Percentiles rank a stretch among this genome's conserved stretches.
phyloP scores from a whole-genome alignment of 2,888 invertebrate species.

The Watsonalla cultraria region DNA sequence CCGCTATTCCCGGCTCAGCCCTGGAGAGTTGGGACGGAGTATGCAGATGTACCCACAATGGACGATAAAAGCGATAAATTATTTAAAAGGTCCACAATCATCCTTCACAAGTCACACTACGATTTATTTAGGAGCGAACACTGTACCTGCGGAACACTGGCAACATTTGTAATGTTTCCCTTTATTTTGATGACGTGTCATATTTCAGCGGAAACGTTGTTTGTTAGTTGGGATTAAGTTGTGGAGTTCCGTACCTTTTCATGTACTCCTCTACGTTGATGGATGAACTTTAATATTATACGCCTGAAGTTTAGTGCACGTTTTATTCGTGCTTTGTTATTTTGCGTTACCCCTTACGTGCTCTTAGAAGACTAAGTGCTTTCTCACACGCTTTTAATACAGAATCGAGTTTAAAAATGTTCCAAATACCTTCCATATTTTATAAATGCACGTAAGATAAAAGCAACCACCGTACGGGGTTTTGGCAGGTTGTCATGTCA shows the following conservation, averaged over 20 bases:
- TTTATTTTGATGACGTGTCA: background rate
- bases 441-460: too few species aligned
- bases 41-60: conserved; percentile 13
- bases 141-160: background rate
- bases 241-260: background rate
- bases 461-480: too few species aligned
- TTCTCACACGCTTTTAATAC: too few species aligned
- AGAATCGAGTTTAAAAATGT: too few species aligned
- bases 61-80: conserved; percentile 33
- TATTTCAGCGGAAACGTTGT: background rate
- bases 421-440: too few species aligned
- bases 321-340: background rate
- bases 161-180: background rate
- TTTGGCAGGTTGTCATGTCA: too few species aligned
- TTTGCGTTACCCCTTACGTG: background rate
- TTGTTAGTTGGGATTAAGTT: background rate
- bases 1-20: background rate
- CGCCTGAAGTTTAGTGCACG: background rate
- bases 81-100: conserved; percentile 32
- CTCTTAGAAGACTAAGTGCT: background rate
- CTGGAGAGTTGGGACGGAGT: background rate
- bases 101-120: background rate
- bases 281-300: background rate
- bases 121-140: background rate
- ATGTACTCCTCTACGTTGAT: background rate